Percentiles rank a stretch among this genome's conserved stretches.
These are phyloP conservation scores for Bradysia coprophila DNA, from an alignment of 1,140 invertebrate species.

Conservation along the genomic window DNA sequence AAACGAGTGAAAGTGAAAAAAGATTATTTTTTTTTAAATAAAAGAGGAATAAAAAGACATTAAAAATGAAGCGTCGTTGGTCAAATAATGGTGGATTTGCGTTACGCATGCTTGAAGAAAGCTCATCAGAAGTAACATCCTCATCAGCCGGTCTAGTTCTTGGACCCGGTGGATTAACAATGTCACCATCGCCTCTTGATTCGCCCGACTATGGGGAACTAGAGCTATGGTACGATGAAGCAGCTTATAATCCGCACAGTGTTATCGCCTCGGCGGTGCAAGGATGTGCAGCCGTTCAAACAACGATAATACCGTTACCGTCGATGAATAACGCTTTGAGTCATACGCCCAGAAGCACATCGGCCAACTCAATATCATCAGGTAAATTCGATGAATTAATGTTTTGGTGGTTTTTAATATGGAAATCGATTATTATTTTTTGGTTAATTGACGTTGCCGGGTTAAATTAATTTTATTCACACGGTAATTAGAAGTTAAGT, in stretches of 20 bases:
- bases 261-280: slow-evolving; percentile 16
- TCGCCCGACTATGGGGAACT: slow-evolving; percentile 52
- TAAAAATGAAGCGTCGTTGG: slow-evolving; percentile 48
- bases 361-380: slow-evolving; percentile 24
- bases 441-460: no score
- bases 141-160: slow-evolving; percentile 36
- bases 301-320: slow-evolving; percentile 26
- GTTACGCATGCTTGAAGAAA: slow-evolving; percentile 45
- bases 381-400: slow-evolving; percentile 12
- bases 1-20: not conserved
- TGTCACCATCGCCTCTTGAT: slow-evolving; percentile 45
- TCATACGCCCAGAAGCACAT: slow-evolving; percentile 21
- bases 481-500: no score
- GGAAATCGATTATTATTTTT: no score
- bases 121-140: slow-evolving; percentile 53
- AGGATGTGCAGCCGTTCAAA: slow-evolving; percentile 18
- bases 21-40: not conserved
- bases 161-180: slow-evolving; percentile 34
- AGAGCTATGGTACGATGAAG: slow-evolving; percentile 49
- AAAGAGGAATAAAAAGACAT: not conserved
- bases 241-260: slow-evolving; percentile 20
- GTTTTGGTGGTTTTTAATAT: no score
- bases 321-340: slow-evolving; percentile 24
- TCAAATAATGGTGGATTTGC: slow-evolving; percentile 41
- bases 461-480: no score